These are phyloP conservation scores for Dryomyza anilis DNA, from an alignment of 2,888 invertebrate species.

Conservation along the genomic window DNA sequence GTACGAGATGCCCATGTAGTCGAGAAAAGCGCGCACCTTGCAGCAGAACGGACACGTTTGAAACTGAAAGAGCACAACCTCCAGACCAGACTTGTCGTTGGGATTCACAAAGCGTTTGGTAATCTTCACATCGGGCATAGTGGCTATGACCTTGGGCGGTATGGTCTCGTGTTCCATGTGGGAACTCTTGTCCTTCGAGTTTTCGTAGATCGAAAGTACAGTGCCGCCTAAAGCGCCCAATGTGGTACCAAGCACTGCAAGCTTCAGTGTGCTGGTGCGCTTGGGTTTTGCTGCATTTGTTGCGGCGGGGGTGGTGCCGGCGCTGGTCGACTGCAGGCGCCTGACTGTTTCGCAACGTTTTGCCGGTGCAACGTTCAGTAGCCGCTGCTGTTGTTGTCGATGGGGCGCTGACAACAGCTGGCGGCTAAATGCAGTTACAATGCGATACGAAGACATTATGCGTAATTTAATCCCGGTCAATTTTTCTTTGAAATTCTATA, in stretches of 20 bases:
- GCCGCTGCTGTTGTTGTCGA: conserved; percentile 7
- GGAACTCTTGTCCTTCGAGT: conserved; percentile 45
- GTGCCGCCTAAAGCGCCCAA: conserved; percentile 67
- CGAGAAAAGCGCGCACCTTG: conserved; percentile 85
- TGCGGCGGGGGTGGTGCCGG: not conserved
- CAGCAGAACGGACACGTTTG: conserved; percentile 98
- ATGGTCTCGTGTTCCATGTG: conserved; percentile 60
- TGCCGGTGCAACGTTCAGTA: conserved; percentile 21
- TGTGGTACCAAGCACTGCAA: conserved; percentile 67
- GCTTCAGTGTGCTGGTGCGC: conserved; percentile 58
- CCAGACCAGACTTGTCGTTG: conserved; percentile 71
- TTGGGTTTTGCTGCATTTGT: not conserved
- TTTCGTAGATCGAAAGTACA: conserved; percentile 60
- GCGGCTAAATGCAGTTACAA: conserved; percentile 35
- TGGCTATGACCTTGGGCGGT: conserved; percentile 56
- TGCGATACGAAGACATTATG: conserved; percentile 46
- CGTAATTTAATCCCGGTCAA: not conserved
- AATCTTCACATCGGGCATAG: conserved; percentile 63
- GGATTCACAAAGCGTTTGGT: conserved; percentile 71
- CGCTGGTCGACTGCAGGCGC: conserved; percentile 20
- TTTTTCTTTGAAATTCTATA: not conserved
- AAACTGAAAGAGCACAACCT: conserved; percentile 92
- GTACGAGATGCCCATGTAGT: conserved; percentile 91
- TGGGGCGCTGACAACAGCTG: conserved; percentile 21
- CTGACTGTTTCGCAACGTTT: conserved; percentile 23